Percentiles rank a stretch among this genome's conserved stretches.
These are phyloP conservation scores for Tortrix viridana DNA, from an alignment of 2,888 invertebrate species.

Conservation along the genomic window DNA sequence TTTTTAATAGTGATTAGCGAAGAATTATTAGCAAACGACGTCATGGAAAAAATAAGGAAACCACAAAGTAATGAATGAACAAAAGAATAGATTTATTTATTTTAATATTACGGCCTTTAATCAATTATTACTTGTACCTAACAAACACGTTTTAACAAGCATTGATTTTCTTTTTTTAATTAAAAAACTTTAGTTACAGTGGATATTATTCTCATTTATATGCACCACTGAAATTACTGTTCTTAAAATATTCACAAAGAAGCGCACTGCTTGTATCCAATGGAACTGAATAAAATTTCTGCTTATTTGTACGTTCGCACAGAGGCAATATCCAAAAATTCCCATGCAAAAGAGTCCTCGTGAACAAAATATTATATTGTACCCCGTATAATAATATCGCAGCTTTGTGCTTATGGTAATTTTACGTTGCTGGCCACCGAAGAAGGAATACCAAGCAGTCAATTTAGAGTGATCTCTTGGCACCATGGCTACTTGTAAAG, in stretches of 20 bases:
- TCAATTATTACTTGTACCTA: no score
- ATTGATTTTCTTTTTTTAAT: no score
- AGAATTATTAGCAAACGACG: no score
- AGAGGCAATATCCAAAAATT: slow-evolving; percentile 72
- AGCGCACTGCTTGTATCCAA: slow-evolving; percentile 48
- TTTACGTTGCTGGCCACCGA: slow-evolving; percentile 54
- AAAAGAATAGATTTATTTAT: no score
- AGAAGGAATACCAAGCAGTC: slow-evolving; percentile 55
- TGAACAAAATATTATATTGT: slow-evolving; percentile 67
- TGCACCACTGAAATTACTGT: no score
- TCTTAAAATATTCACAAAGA: not conserved
- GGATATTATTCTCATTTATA: no score
- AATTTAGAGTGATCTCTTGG: slow-evolving; percentile 51
- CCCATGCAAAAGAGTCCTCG: slow-evolving; percentile 68
- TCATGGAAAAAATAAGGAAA: no score
- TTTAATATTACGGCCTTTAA: no score
- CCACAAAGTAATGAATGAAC: no score
- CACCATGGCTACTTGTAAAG: slow-evolving; percentile 27
- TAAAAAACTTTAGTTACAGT: no score
- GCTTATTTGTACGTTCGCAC: slow-evolving; percentile 71
- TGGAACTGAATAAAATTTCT: slow-evolving; percentile 65
- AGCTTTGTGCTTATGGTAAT: slow-evolving; percentile 71
- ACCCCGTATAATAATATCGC: slow-evolving; percentile 53
- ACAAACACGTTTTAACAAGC: no score
- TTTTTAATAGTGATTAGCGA: no score